These are phyloP conservation scores for Peromyscus californicus DNA, from an alignment of 2,113 vertebrate species.

Conservation along the genomic window DNA sequence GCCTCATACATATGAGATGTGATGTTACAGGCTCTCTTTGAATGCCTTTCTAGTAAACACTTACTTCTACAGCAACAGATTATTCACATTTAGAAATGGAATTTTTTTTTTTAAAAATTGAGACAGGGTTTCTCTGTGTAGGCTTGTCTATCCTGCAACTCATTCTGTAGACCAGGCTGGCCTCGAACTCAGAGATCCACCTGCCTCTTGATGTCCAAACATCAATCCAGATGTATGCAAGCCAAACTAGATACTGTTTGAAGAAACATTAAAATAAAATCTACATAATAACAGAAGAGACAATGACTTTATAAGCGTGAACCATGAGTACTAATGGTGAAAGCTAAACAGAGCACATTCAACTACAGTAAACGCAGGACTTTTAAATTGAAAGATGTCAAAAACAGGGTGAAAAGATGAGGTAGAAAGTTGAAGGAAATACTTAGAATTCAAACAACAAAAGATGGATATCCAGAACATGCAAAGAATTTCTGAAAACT, in stretches of 20 bases:
- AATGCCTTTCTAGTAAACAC: not conserved
- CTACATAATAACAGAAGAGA: not conserved
- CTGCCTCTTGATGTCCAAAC: not conserved
- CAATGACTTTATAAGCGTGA: not conserved
- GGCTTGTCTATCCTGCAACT: not conserved
- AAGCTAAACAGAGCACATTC: not conserved
- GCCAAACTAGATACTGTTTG: not conserved
- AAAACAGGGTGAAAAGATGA: not conserved
- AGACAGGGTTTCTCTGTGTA: not conserved
- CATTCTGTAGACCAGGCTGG: not conserved
- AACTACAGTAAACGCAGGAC: not conserved
- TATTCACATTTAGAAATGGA: not conserved
- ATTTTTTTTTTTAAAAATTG: too few relatives aligned
- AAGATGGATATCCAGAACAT: not conserved
- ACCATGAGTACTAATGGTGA: not conserved
- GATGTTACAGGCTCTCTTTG: not conserved
- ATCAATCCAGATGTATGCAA: not conserved
- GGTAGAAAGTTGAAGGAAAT: not conserved
- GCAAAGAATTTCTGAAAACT: slow-evolving; percentile 44
- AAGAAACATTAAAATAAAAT: not conserved
- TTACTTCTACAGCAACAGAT: not conserved
- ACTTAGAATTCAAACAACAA: slow-evolving; percentile 36
- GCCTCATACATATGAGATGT: not conserved
- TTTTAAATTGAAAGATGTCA: slow-evolving; percentile 26
- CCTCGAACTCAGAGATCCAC: not conserved